Conservation (phyloP, 2,113 vertebrate species). For the Fregetta grallaria region DNA sequence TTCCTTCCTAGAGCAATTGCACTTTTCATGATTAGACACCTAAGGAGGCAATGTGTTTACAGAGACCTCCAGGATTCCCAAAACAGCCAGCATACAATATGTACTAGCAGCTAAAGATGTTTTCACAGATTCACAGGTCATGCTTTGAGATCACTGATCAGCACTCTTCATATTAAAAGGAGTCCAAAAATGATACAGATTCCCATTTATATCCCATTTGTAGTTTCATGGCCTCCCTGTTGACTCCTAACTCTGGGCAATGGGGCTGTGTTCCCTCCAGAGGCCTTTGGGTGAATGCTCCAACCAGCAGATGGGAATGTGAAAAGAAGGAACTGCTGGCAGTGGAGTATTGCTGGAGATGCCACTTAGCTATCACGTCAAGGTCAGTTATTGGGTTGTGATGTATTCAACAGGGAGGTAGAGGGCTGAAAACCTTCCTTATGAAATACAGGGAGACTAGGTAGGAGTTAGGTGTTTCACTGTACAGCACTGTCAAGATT, state of each 20-base stretch:
- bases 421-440: neutral
- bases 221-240: neutral
- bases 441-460: neutral
- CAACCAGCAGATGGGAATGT: neutral
- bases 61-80: neutral
- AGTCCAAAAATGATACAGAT: neutral
- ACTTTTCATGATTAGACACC: neutral
- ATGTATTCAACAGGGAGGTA: neutral
- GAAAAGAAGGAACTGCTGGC: neutral
- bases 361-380: too few species aligned
- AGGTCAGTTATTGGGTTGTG: neutral
- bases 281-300: neutral
- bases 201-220: neutral
- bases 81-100: neutral
- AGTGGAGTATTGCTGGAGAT: neutral
- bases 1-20: neutral
- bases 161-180: neutral
- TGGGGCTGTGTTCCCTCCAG: rapidly evolving
- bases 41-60: neutral
- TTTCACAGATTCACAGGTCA: neutral
- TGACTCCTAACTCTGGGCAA: neutral
- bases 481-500: neutral
- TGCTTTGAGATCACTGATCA: neutral
- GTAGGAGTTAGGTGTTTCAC: neutral
- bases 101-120: neutral